Percentiles rank a stretch among this genome's conserved stretches.
phyloP scores from a whole-genome alignment of 1,140 invertebrate species.

The Drosophila yakuba region DNA sequence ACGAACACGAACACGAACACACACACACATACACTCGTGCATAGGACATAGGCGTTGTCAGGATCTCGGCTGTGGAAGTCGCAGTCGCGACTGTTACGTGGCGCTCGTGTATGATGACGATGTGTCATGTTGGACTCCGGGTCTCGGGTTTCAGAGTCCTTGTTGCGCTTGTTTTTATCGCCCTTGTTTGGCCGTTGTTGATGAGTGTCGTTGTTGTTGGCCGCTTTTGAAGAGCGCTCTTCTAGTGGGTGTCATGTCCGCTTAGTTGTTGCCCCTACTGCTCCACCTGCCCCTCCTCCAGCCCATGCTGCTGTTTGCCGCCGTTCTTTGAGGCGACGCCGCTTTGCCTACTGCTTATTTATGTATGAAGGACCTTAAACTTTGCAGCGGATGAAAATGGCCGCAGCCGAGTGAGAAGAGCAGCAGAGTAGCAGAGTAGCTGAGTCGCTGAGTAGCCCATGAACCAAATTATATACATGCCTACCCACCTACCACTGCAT shows the following conservation, averaged over 20 bases:
- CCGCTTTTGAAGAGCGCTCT: slow-evolving; percentile 67
- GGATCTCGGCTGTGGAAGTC: slow-evolving; percentile 31
- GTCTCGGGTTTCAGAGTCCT: slow-evolving; percentile 74
- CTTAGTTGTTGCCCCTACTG: slow-evolving; percentile 58
- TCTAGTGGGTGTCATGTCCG: slow-evolving; percentile 80
- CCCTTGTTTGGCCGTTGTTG: slow-evolving; percentile 75
- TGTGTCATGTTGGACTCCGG: slow-evolving; percentile 68
- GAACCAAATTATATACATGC: slow-evolving; percentile 19
- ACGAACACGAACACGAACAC: slow-evolving; percentile 8
- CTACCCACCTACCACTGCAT: neutral
- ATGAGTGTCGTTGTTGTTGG: slow-evolving; percentile 68
- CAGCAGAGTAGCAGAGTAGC: slow-evolving; percentile 3
- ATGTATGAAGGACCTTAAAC: slow-evolving; percentile 83
- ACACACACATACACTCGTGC: slow-evolving; percentile 16
- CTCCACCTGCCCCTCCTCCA: neutral
- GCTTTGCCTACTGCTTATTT: slow-evolving; percentile 76
- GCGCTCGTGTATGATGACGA: slow-evolving; percentile 50
- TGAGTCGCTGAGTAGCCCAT: slow-evolving; percentile 14
- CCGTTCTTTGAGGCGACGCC: slow-evolving; percentile 71
- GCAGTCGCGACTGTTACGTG: slow-evolving; percentile 57
- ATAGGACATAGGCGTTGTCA: slow-evolving; percentile 55
- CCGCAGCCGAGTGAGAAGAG: slow-evolving; percentile 22
- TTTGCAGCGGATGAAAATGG: slow-evolving; percentile 78
- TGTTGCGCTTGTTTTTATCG: slow-evolving; percentile 82
- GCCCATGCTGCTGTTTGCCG: slow-evolving; percentile 42